phyloP scores from a whole-genome alignment of 2,113 vertebrate genomes.

The Sinocyclocheilus anshuiensis region DNA sequence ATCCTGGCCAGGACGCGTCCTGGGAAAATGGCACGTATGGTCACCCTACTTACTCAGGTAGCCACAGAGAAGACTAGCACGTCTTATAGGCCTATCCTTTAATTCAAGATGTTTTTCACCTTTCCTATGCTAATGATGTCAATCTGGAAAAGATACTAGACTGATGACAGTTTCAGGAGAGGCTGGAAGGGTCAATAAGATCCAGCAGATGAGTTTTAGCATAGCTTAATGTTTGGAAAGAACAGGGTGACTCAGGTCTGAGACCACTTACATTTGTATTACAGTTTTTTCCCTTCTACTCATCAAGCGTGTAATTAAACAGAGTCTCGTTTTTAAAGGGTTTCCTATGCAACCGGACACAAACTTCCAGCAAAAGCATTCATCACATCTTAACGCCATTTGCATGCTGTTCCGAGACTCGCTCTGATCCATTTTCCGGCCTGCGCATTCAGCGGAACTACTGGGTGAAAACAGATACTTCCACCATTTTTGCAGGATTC shows the following conservation, averaged over 20 bases:
- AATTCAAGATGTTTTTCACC: conserved; percentile 1
- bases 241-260: background rate
- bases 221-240: background rate
- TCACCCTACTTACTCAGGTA: too few relatives aligned
- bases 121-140: background rate
- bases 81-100: background rate
- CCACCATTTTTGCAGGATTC: conserved; percentile 45
- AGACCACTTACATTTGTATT: background rate
- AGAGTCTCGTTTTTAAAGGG: background rate
- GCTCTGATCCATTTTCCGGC: conserved; percentile 16
- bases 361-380: conserved; percentile 19
- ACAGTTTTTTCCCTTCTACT: background rate
- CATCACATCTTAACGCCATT: background rate
- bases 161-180: conserved; percentile 22
- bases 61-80: conserved; percentile 16
- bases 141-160: background rate
- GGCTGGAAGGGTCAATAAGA: conserved; percentile 22
- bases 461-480: conserved; percentile 49
- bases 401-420: background rate
- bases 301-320: background rate
- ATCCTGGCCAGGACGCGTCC: too few relatives aligned
- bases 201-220: conserved; percentile 44
- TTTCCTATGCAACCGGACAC: conserved; percentile 2
- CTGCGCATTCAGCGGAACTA: conserved; percentile 9
- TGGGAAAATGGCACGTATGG: too few relatives aligned